A percentile compares a stretch with the other conserved stretches of the same genome.
Conservation (phyloP, 2,888 invertebrate species). For the Orthosia incerta region DNA sequence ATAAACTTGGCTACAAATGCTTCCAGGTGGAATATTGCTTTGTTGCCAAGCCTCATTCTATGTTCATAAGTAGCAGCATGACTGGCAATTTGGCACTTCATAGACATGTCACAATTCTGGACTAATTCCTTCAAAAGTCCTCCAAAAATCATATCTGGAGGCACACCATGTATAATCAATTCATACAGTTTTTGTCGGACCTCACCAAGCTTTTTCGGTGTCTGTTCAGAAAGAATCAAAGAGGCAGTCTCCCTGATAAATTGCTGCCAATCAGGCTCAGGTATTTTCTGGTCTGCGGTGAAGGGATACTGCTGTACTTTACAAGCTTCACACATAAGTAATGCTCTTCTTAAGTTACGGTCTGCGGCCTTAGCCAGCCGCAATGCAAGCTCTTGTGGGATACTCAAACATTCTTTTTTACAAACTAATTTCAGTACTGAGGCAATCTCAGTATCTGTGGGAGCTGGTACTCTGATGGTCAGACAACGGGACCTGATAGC, state of each 20-base stretch:
- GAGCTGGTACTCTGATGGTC: conserved; percentile 97
- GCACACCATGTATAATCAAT: conserved; percentile 97
- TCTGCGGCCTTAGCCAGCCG: conserved; percentile 95
- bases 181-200: conserved; percentile 98
- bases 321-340: conserved; percentile 98
- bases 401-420: conserved; percentile 95
- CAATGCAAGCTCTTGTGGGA: conserved; percentile 94
- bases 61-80: conserved; percentile 98
- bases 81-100: conserved; percentile 96
- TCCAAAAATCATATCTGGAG: conserved; percentile 97
- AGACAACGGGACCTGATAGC: conserved; percentile 99
- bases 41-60: conserved; percentile 97
- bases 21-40: conserved; percentile 98
- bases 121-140: conserved; percentile 96
- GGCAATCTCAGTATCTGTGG: conserved; percentile 94
- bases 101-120: conserved; percentile 96
- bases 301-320: conserved; percentile 98
- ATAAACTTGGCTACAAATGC: conserved; percentile 99
- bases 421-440: conserved; percentile 92
- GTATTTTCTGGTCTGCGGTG: conserved; percentile 94
- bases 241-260: conserved; percentile 96
- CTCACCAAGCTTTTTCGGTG: conserved; percentile 95
- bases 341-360: conserved; percentile 97
- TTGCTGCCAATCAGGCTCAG: conserved; percentile 98
- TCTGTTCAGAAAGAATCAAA: conserved; percentile 96